Conservation (phyloP, 2,797 vertebrate genomes). For the Anniella stebbinsi region DNA sequence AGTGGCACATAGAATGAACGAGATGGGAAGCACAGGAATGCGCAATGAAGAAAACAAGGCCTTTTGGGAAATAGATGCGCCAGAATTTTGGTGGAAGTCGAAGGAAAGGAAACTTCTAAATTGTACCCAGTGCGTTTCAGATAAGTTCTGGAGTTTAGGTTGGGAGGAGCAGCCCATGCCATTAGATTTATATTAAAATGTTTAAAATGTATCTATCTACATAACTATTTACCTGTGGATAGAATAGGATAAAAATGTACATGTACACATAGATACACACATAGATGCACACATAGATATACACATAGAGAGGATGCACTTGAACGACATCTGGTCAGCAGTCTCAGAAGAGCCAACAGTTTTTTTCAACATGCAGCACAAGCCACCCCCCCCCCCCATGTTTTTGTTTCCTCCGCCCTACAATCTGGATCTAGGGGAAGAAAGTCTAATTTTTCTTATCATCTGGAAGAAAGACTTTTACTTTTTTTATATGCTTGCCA, state of each 20-base stretch:
- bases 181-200: not conserved
- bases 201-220: not conserved
- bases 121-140: not conserved
- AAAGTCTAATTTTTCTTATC: not conserved
- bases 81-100: not conserved
- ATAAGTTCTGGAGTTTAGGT: not conserved
- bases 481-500: not conserved
- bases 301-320: not conserved
- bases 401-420: rapidly evolving
- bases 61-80: no score
- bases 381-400: not conserved
- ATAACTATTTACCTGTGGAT: not conserved
- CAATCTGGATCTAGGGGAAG: not conserved
- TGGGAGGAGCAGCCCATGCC: not conserved
- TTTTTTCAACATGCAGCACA: not conserved
- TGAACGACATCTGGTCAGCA: not conserved
- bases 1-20: not conserved
- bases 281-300: no score
- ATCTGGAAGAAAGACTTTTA: constrained; percentile 31
- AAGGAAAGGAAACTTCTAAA: not conserved
- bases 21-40: not conserved
- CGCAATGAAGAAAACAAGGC: no score
- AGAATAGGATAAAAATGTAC: no score
- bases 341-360: not conserved
- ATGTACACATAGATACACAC: no score